Conservation (phyloP, 2,797 vertebrate species). For the Pagetopsis macropterus region DNA sequence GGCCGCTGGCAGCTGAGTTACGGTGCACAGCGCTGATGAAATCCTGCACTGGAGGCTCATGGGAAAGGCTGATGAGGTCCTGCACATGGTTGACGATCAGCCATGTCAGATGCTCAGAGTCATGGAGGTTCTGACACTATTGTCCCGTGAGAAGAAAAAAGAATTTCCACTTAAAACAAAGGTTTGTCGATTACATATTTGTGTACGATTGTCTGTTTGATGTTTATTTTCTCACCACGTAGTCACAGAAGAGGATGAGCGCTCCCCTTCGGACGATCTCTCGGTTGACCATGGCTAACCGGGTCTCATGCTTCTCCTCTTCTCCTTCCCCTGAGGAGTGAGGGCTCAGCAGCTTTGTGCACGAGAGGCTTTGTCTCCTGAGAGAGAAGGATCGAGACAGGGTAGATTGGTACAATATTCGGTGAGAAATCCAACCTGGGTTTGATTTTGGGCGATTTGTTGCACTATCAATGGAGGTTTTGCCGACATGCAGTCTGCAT, state of each 20-base stretch:
- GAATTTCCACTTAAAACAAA: neutral
- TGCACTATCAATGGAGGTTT: neutral
- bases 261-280: constrained; percentile 95
- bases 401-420: neutral
- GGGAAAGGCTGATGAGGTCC: constrained; percentile 94
- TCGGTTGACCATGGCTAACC: constrained; percentile 90
- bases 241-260: constrained; percentile 97
- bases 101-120: constrained; percentile 98
- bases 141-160: neutral
- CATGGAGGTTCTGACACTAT: constrained; percentile 98
- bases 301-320: constrained; percentile 82
- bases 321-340: constrained; percentile 86
- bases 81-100: constrained; percentile 96
- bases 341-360: constrained; percentile 91
- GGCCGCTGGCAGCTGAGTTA: constrained; percentile 96
- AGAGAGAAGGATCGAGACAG: neutral
- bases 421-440: neutral
- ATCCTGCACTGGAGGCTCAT: constrained; percentile 98
- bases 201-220: no score
- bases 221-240: constrained; percentile 88
- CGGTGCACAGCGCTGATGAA: constrained; percentile 97
- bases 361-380: constrained; percentile 94
- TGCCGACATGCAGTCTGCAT: no score
- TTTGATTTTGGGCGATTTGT: neutral
- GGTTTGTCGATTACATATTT: neutral